A percentile compares a stretch with the other conserved stretches of the same genome.
phyloP scores from a whole-genome alignment of 2,888 invertebrate genomes.

The Taenaris catops region DNA sequence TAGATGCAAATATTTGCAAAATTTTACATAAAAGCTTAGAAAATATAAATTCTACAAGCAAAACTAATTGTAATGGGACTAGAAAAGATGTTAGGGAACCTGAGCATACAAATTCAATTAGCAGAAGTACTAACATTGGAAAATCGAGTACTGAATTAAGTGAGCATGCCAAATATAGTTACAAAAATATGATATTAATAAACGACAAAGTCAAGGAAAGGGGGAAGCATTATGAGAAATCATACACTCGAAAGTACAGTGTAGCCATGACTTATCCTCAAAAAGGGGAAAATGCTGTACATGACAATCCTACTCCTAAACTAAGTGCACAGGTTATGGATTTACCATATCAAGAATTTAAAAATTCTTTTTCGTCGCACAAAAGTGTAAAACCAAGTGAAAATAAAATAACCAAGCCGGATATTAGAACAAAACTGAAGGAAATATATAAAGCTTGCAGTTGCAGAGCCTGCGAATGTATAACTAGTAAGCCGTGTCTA shows the following conservation, averaged over 20 bases:
- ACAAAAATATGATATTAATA: slow-evolving; percentile 3
- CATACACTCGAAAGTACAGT: slow-evolving; percentile 10
- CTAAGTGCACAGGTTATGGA: slow-evolving; percentile 47
- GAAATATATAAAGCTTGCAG: slow-evolving; percentile 55
- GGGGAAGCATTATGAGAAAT: slow-evolving; percentile 11
- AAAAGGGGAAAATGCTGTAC: slow-evolving; percentile 23
- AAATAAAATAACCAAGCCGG: slow-evolving; percentile 27
- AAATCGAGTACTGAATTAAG: slow-evolving; percentile 9
- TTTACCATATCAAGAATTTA: slow-evolving; percentile 35
- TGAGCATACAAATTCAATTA: slow-evolving; percentile 2
- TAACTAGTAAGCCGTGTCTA: slow-evolving; percentile 19
- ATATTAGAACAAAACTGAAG: slow-evolving; percentile 47
- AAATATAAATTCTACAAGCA: background rate
- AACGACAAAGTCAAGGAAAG: slow-evolving; percentile 6
- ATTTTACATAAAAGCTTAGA: slow-evolving; percentile 1
- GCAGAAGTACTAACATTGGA: slow-evolving; percentile 1
- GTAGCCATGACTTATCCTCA: slow-evolving; percentile 12
- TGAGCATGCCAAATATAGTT: slow-evolving; percentile 8
- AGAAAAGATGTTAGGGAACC: background rate
- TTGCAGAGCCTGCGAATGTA: slow-evolving; percentile 61
- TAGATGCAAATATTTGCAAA: background rate
- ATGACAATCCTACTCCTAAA: slow-evolving; percentile 30
- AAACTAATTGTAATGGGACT: background rate
- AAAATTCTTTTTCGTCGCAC: slow-evolving; percentile 23
- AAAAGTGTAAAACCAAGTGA: slow-evolving; percentile 1